phyloP scores from a whole-genome alignment of 1,140 invertebrate species.

The Drosophila kepulauana region DNA sequence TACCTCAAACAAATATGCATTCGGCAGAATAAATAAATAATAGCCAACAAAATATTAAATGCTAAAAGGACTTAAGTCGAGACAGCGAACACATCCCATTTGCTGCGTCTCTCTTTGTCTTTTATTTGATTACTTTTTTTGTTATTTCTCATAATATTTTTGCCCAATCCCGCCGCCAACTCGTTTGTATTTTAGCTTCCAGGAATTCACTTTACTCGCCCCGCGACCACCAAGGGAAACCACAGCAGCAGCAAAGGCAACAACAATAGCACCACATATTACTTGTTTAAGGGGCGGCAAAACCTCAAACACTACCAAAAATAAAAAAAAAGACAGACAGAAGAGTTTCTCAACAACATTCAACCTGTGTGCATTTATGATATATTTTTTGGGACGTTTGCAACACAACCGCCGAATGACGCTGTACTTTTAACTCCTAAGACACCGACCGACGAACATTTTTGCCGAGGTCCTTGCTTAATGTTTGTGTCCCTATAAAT shows the following conservation, averaged over 20 bases:
- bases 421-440: conserved; percentile 69
- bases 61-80: conserved; percentile 24
- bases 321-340: not conserved
- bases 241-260: conserved; percentile 6
- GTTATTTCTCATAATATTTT: conserved; percentile 82
- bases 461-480: conserved; percentile 27
- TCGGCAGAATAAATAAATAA: conserved; percentile 55
- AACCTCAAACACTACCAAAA: conserved; percentile 68
- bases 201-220: conserved; percentile 44
- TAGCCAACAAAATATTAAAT: conserved; percentile 52
- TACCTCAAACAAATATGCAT: conserved; percentile 44
- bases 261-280: conserved; percentile 37
- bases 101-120: not conserved
- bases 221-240: conserved; percentile 1
- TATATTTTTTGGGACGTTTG: conserved; percentile 62
- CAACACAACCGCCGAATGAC: conserved; percentile 56
- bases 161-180: conserved; percentile 51
- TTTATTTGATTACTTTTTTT: conserved; percentile 66
- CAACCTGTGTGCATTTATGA: conserved; percentile 78
- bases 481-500: conserved; percentile 76
- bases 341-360: conserved; percentile 2
- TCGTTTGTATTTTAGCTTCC: conserved; percentile 68
- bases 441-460: conserved; percentile 24
- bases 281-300: conserved; percentile 63
- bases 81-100: too few relatives aligned